Evolutionary conservation across 2,888 invertebrate genomes (phyloP).

Genomic region (Elmis aenea): DNA sequence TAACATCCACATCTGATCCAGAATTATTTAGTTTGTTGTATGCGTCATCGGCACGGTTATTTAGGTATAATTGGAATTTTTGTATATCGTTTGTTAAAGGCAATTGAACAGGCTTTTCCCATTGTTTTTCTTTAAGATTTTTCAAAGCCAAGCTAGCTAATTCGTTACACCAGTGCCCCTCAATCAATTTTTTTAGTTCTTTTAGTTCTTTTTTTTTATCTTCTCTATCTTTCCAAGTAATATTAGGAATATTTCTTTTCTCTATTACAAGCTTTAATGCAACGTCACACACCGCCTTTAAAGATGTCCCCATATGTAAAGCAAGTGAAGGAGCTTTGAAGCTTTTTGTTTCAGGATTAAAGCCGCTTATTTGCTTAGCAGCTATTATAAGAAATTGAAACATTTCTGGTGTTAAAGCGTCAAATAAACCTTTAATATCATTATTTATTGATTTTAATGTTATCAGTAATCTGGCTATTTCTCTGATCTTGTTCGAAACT

Average conservation of each 20-base stretch:
- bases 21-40: conserved; percentile 16
- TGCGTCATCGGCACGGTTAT: conserved; percentile 13
- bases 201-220: conserved; percentile 11
- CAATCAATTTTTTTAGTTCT: conserved; percentile 15
- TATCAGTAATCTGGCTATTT: conserved; percentile 12
- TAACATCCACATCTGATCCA: conserved; percentile 1
- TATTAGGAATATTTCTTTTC: conserved; percentile 5
- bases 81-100: conserved; percentile 24
- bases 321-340: conserved; percentile 13
- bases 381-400: conserved; percentile 8
- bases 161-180: conserved; percentile 27
- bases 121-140: conserved; percentile 23
- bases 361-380: conserved; percentile 12
- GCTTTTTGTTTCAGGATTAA: conserved; percentile 2
- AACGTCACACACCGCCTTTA: conserved; percentile 11
- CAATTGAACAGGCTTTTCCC: conserved; percentile 20
- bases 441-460: conserved; percentile 2
- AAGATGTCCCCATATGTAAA: conserved; percentile 12
- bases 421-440: conserved; percentile 7
- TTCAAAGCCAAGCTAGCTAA: conserved; percentile 27
- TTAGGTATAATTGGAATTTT: conserved; percentile 18
- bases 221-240: conserved; percentile 3
- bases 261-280: conserved; percentile 10
- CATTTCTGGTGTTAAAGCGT: conserved; percentile 12
- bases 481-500: conserved; percentile 11